A percentile compares a stretch with the other conserved stretches of the same genome.
Evolutionary conservation across 1,140 invertebrate species (phyloP).

Genomic region (Sitobion miscanthi): DNA sequence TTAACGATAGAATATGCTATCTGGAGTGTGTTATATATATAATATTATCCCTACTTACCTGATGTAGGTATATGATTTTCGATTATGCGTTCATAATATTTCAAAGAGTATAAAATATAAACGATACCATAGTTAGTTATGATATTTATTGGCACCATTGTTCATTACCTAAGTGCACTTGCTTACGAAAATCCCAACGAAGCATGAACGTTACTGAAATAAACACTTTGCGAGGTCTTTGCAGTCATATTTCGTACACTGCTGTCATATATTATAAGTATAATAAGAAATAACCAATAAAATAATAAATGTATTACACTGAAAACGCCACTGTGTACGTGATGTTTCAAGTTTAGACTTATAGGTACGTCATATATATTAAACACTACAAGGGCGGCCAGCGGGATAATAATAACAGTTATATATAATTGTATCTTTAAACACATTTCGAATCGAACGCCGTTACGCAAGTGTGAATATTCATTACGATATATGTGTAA

Average conservation of each 20-base stretch:
- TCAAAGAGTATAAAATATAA: no score
- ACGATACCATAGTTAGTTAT: no score
- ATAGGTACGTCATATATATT: background rate
- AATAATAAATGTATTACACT: background rate
- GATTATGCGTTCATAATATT: no score
- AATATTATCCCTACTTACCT: no score
- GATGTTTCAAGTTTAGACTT: background rate
- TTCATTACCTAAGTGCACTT: no score
- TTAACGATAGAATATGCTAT: no score
- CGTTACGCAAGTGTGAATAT: constrained; percentile 11
- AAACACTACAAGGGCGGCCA: background rate
- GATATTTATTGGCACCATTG: no score
- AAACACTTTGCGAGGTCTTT: no score
- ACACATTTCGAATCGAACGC: background rate
- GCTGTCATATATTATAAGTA: background rate
- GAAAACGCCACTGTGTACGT: background rate
- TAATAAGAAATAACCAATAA: background rate
- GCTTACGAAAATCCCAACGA: no score
- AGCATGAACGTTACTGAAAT: no score
- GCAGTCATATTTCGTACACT: background rate
- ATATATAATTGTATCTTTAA: background rate
- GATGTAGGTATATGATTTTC: no score
- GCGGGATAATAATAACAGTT: background rate
- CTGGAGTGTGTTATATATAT: no score
- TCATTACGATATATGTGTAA: background rate